These are phyloP conservation scores for Acanthiza pusilla DNA, from an alignment of 2,797 vertebrate genomes.

Conservation along the genomic window DNA sequence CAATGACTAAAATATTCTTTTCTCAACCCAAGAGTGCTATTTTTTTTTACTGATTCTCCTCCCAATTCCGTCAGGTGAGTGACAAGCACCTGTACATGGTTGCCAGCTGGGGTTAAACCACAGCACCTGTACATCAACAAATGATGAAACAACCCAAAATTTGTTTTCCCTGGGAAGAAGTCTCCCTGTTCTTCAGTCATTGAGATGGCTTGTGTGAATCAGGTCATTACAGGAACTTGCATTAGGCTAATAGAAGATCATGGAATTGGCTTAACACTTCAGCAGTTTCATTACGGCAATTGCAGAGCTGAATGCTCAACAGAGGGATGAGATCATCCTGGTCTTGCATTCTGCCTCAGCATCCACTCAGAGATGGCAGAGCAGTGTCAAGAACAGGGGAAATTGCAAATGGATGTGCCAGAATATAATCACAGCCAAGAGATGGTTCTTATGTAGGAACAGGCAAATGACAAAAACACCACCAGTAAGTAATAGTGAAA, in stretches of 20 bases:
- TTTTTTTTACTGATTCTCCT: not conserved
- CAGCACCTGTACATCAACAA: not conserved
- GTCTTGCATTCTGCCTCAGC: not conserved
- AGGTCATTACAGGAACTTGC: not conserved
- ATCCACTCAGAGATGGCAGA: not conserved
- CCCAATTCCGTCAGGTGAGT: not conserved
- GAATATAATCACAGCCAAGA: not conserved
- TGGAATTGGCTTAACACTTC: not conserved
- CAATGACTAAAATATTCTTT: not conserved
- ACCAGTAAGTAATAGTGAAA: not conserved
- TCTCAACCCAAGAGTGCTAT: not conserved
- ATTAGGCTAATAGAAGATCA: not conserved
- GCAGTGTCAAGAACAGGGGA: not conserved
- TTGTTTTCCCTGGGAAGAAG: not conserved
- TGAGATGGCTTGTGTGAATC: not conserved
- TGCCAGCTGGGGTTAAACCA: not conserved
- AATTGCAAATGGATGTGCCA: not conserved
- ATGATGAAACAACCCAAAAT: not conserved
- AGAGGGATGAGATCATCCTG: not conserved
- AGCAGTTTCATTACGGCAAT: not conserved
- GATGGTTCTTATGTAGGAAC: not conserved
- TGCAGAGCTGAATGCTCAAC: not conserved
- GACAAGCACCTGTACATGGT: not conserved
- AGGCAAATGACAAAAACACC: not conserved
- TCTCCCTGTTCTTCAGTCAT: not conserved